Percentiles rank a stretch among this genome's conserved stretches.
Conservation (phyloP, 2,797 vertebrate genomes). For the Mus minutoides region DNA sequence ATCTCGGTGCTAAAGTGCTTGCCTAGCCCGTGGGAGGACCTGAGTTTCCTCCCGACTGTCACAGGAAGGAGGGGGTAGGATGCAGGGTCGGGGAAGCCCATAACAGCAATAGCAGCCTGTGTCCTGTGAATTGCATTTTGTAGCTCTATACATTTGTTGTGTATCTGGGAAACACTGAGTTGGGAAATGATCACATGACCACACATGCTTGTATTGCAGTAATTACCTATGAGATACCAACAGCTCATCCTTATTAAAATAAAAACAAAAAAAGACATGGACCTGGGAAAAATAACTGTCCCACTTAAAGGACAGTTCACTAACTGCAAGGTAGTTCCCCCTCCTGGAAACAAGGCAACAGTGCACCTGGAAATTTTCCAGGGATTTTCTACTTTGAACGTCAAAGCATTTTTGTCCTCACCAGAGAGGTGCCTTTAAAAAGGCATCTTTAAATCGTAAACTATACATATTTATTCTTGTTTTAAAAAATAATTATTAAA, state of each 20-base stretch:
- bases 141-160: background rate
- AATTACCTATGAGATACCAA: background rate
- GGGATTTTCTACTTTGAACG: background rate
- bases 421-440: background rate
- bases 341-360: background rate
- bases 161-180: background rate
- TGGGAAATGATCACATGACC: background rate
- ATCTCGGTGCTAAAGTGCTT: background rate
- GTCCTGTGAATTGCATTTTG: background rate
- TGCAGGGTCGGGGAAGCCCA: no score
- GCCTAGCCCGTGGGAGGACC: background rate
- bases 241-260: background rate
- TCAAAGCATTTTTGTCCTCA: background rate
- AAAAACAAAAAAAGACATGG: background rate
- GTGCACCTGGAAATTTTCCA: background rate
- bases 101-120: no score
- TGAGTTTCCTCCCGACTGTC: background rate
- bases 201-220: background rate
- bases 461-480: background rate
- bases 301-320: background rate
- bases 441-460: background rate
- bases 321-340: background rate
- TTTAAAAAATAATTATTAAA: constrained; percentile 19
- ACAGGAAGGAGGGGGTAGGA: background rate
- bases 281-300: background rate